These are phyloP conservation scores for Morone saxatilis DNA, from an alignment of 2,113 vertebrate species.

Conservation along the genomic window DNA sequence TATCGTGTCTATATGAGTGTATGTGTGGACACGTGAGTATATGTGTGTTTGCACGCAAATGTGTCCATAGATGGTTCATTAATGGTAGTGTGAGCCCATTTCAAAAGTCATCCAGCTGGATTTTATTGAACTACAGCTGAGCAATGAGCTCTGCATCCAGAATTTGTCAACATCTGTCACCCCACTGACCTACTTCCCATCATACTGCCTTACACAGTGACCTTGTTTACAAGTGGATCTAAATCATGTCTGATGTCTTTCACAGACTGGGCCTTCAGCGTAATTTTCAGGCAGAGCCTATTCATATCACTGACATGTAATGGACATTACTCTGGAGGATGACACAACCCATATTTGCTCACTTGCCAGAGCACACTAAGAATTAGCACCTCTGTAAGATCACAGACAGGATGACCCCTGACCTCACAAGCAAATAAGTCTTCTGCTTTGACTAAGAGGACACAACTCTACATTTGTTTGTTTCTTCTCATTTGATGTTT, in stretches of 20 bases:
- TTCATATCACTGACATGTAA: conserved; percentile 35
- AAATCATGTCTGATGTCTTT: conserved; percentile 55
- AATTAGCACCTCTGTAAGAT: conserved; percentile 48
- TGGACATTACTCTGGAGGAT: background rate
- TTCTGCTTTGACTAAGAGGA: conserved; percentile 18
- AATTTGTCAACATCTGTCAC: conserved; percentile 73
- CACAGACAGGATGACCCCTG: conserved; percentile 28
- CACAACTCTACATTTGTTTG: conserved; percentile 32
- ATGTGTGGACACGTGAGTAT: background rate
- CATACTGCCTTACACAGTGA: conserved; percentile 57
- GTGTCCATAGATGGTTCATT: conserved; percentile 24
- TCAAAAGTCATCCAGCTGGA: conserved; percentile 57
- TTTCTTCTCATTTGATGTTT: conserved; percentile 41
- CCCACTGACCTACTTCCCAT: conserved; percentile 76
- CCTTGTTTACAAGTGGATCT: conserved; percentile 68
- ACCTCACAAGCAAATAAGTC: conserved; percentile 28
- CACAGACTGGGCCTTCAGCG: conserved; percentile 28
- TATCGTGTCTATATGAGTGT: background rate
- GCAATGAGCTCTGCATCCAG: conserved; percentile 63
- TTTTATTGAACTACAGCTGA: conserved; percentile 71
- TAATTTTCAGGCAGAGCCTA: conserved; percentile 18
- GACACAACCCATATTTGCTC: conserved; percentile 35
- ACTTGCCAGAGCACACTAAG: conserved; percentile 29
- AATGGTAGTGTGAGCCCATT: conserved; percentile 42
- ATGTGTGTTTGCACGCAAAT: conserved; percentile 5